These are phyloP conservation scores for Cloeon dipterum DNA, from an alignment of 2,888 invertebrate species.

Conservation along the genomic window DNA sequence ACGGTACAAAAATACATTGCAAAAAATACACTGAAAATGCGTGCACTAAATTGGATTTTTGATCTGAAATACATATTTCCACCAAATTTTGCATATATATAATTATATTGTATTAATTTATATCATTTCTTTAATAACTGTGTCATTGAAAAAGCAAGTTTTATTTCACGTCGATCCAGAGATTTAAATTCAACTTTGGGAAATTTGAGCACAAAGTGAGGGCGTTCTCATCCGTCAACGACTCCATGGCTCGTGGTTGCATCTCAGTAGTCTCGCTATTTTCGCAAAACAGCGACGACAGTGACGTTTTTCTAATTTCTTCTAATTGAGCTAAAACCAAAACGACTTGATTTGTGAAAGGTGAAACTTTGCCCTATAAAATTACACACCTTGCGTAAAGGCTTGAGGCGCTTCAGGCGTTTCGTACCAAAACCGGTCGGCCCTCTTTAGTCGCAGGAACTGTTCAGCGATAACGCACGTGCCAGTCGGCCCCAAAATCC, in stretches of 20 bases:
- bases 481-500: slow-evolving; percentile 63
- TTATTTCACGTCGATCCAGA: no score
- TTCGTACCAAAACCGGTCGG: slow-evolving; percentile 82
- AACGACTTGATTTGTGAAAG: no score
- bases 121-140: no score
- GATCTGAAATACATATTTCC: no score
- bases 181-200: no score
- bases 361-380: no score
- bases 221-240: slow-evolving; percentile 26
- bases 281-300: slow-evolving; percentile 53
- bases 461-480: slow-evolving; percentile 69
- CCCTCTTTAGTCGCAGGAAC: slow-evolving; percentile 53
- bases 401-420: slow-evolving; percentile 33
- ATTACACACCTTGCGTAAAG: slow-evolving; percentile 35
- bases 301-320: slow-evolving; percentile 52
- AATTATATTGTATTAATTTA: no score
- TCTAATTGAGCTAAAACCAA: slow-evolving; percentile 31
- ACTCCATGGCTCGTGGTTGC: slow-evolving; percentile 46
- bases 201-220: slow-evolving; percentile 38
- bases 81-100: no score
- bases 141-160: no score
- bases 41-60: no score
- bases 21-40: no score
- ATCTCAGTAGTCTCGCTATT: slow-evolving; percentile 48
- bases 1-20: no score